Conservation (phyloP, 2,888 invertebrate species). For the Himalopsyche tibetana region DNA sequence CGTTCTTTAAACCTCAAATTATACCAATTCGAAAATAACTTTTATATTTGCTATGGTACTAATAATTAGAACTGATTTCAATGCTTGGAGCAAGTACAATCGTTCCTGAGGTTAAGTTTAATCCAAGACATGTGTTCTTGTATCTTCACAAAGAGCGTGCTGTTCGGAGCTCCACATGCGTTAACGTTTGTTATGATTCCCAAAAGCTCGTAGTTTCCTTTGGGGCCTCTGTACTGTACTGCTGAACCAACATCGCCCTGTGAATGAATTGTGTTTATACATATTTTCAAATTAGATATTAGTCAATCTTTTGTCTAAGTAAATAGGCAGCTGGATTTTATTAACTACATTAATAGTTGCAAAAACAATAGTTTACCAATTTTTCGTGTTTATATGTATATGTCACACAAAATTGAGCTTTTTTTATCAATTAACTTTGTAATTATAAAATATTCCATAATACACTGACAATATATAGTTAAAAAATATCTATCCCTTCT, state of each 20-base stretch:
- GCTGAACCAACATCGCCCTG: conserved; percentile 77
- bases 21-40: background rate
- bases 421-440: no score
- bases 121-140: conserved; percentile 78
- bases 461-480: no score
- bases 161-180: conserved; percentile 71
- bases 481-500: no score
- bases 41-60: background rate
- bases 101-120: conserved; percentile 48
- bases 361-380: no score
- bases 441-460: no score
- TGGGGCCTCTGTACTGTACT: conserved; percentile 74
- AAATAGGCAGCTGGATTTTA: background rate
- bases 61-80: background rate
- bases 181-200: conserved; percentile 77
- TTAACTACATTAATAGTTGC: no score
- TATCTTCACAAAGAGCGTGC: conserved; percentile 75
- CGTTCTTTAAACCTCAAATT: no score
- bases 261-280: conserved; percentile 12
- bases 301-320: no score
- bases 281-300: no score
- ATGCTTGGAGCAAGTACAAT: conserved; percentile 52
- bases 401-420: no score
- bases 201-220: conserved; percentile 75
- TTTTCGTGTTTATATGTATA: background rate